phyloP scores from a whole-genome alignment of 2,797 vertebrate species.

The Oreochromis grahami region DNA sequence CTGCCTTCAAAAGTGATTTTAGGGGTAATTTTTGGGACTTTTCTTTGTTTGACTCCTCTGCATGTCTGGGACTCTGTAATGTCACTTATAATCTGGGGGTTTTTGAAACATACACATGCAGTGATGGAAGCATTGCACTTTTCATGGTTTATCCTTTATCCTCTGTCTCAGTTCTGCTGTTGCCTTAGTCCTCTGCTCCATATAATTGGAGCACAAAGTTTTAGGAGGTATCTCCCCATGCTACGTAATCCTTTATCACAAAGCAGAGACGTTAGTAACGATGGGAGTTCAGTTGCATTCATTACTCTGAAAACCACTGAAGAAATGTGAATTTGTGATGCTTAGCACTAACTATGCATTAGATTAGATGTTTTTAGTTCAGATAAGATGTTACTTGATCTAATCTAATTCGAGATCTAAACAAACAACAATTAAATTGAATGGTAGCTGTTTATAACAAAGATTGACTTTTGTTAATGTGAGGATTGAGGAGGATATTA shows the following conservation, averaged over 20 bases:
- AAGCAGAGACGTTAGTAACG: not conserved
- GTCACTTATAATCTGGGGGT: not conserved
- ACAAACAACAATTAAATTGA: not conserved
- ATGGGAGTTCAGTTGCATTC: not conserved
- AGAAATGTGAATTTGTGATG: not conserved
- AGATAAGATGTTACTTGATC: not conserved
- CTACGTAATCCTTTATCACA: not conserved
- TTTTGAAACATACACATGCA: not conserved
- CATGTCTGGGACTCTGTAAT: accelerated
- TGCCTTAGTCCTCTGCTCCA: not conserved
- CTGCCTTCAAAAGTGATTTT: not conserved
- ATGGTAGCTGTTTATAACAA: not conserved
- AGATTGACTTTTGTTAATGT: not conserved
- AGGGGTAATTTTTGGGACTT: not conserved
- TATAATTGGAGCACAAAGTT: not conserved
- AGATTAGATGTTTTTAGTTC: not conserved
- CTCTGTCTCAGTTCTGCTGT: not conserved
- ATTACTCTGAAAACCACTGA: not conserved
- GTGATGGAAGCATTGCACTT: not conserved
- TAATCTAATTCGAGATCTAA: not conserved
- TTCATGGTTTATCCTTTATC: not conserved
- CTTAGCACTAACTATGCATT: not conserved
- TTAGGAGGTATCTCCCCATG: not conserved
- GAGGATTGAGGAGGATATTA: not conserved
- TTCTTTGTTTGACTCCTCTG: not conserved